phyloP scores from a whole-genome alignment of 2,888 invertebrate genomes.

The Limnephilus rhombicus region DNA sequence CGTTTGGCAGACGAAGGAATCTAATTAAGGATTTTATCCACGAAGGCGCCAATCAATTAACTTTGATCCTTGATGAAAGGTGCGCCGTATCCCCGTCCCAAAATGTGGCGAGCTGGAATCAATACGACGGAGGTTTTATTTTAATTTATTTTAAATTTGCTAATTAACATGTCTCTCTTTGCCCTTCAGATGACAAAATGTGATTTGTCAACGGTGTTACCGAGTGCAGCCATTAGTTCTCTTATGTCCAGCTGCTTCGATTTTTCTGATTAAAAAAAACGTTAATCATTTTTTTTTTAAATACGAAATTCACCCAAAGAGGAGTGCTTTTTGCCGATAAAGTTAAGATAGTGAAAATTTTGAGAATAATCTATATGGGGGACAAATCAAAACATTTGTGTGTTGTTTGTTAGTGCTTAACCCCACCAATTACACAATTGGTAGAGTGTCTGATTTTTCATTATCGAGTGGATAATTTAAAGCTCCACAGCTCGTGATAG shows the following conservation, averaged over 20 bases:
- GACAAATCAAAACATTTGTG: no score
- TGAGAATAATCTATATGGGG: no score
- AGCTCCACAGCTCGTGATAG: no score
- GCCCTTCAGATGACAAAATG: neutral
- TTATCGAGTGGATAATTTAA: no score
- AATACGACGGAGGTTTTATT: constrained; percentile 19
- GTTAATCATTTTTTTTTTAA: no score
- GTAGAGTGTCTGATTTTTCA: no score
- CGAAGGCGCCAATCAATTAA: constrained; percentile 59
- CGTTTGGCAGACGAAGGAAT: constrained; percentile 52
- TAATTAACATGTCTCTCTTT: neutral
- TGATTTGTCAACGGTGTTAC: neutral
- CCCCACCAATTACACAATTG: no score
- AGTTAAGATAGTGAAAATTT: no score
- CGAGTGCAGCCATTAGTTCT: no score
- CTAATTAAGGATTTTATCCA: constrained; percentile 52
- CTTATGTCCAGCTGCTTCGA: neutral
- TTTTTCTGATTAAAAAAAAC: neutral
- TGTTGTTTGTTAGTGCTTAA: no score
- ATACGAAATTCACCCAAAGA: no score
- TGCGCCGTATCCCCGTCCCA: neutral
- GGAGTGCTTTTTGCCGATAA: no score
- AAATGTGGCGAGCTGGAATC: constrained; percentile 24
- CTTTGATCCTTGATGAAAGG: constrained; percentile 62
- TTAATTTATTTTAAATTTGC: neutral